Conservation (phyloP, 2,113 vertebrate species). For the Dendrocopos noguchii region DNA sequence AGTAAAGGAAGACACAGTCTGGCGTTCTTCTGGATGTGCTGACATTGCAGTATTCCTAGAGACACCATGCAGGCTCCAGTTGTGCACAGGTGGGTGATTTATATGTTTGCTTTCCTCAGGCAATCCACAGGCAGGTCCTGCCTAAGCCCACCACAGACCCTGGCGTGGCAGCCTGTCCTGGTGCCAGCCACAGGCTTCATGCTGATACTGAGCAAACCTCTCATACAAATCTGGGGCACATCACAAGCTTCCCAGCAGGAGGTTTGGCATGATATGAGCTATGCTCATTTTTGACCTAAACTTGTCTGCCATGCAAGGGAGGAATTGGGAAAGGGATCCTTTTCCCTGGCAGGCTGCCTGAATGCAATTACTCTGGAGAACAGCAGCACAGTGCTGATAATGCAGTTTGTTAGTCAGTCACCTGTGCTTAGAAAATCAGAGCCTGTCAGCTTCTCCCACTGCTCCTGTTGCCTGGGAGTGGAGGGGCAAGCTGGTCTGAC, state of each 20-base stretch:
- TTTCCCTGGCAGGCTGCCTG: neutral
- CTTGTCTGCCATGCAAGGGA: neutral
- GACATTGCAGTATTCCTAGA: neutral
- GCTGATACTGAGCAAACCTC: neutral
- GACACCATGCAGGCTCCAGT: accelerated
- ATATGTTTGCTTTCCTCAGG: neutral
- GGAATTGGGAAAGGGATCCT: neutral
- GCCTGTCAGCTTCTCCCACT: neutral
- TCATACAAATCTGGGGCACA: neutral
- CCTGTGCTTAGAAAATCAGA: neutral
- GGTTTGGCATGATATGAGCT: neutral
- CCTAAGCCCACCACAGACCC: neutral
- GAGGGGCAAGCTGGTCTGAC: neutral
- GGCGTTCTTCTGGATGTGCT: neutral
- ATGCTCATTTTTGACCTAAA: neutral
- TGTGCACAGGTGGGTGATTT: accelerated
- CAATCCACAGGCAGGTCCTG: neutral
- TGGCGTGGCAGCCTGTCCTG: neutral
- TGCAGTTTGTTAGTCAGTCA: neutral
- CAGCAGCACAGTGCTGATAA: neutral
- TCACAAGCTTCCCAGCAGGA: accelerated
- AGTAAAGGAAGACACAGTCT: neutral
- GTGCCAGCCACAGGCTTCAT: neutral
- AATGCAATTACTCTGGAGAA: neutral
- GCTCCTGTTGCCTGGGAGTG: accelerated